Evolutionary conservation across 2,888 invertebrate genomes (phyloP).

Genomic region (Rotaria socialis): DNA sequence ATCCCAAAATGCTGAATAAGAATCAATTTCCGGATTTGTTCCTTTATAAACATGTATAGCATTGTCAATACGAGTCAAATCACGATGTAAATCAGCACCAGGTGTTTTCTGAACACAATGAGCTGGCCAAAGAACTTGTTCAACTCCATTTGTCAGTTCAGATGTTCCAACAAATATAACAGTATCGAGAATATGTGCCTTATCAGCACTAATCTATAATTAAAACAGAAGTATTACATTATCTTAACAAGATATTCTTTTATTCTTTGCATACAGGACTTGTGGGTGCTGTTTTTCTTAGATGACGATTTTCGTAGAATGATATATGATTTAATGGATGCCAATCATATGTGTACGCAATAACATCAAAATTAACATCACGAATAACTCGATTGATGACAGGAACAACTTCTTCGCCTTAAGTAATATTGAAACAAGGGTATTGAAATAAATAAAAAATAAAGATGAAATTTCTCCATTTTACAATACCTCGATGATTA

Average conservation of each 20-base stretch:
- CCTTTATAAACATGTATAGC: slow-evolving; percentile 64
- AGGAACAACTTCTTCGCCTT: slow-evolving; percentile 70
- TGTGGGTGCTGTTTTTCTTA: neutral
- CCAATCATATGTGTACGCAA: slow-evolving; percentile 93
- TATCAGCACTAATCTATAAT: neutral
- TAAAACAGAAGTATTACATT: neutral
- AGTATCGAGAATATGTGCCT: slow-evolving; percentile 65
- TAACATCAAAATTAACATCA: slow-evolving; percentile 69
- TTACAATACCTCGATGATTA: slow-evolving; percentile 67
- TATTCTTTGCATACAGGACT: slow-evolving; percentile 36
- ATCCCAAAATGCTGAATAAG: slow-evolving; percentile 96
- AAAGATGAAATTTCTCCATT: neutral
- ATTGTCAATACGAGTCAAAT: slow-evolving; percentile 66
- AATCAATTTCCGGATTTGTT: slow-evolving; percentile 86
- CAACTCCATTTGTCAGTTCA: slow-evolving; percentile 63
- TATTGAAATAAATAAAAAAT: neutral
- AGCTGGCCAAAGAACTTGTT: slow-evolving; percentile 88
- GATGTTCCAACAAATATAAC: slow-evolving; percentile 85
- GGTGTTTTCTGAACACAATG: slow-evolving; percentile 92
- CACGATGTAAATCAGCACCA: slow-evolving; percentile 86
- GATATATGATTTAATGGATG: slow-evolving; percentile 92
- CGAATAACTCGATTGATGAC: slow-evolving; percentile 74
- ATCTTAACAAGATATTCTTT: neutral
- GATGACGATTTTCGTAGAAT: slow-evolving; percentile 80
- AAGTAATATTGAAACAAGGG: neutral